Conservation (phyloP, 2,113 vertebrate species). For the Nettapus auritus region DNA sequence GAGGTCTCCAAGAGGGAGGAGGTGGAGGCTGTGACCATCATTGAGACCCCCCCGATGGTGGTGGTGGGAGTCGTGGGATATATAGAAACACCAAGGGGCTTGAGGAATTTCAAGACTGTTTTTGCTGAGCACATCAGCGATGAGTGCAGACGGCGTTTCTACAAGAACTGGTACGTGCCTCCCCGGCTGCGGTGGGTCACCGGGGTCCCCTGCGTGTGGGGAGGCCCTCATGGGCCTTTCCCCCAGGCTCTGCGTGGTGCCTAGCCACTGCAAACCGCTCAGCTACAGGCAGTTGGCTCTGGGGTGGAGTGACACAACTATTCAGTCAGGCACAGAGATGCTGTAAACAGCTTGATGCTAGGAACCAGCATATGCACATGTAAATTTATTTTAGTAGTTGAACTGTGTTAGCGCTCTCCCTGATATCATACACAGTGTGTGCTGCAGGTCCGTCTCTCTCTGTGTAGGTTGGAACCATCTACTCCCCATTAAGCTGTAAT, state of each 20-base stretch:
- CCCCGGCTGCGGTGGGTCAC: accelerated
- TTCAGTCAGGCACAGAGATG: background rate
- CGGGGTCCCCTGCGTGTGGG: background rate
- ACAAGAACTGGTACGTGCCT: slow-evolving; percentile 80
- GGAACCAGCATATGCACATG: background rate
- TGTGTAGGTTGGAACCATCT: background rate
- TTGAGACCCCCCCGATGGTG: slow-evolving; percentile 80
- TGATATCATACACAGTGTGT: background rate
- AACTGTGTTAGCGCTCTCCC: background rate
- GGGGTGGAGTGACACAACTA: background rate
- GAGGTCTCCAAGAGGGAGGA: slow-evolving; percentile 82
- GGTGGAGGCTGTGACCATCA: slow-evolving; percentile 83
- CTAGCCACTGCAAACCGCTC: background rate
- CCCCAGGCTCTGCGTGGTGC: accelerated
- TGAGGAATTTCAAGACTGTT: slow-evolving; percentile 82
- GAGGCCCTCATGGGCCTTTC: background rate
- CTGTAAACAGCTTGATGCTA: background rate
- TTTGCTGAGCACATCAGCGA: slow-evolving; percentile 84
- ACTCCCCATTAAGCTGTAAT: background rate
- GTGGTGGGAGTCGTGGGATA: slow-evolving; percentile 84
- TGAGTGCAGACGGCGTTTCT: slow-evolving; percentile 83
- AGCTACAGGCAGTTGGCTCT: background rate
- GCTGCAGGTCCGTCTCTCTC: background rate
- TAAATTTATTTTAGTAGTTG: slow-evolving; percentile 18
- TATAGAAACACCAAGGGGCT: slow-evolving; percentile 77